Base-by-base conservation (phyloP, 1,140 invertebrate species). In the silkworm (Bombyx mori) region DNA sequence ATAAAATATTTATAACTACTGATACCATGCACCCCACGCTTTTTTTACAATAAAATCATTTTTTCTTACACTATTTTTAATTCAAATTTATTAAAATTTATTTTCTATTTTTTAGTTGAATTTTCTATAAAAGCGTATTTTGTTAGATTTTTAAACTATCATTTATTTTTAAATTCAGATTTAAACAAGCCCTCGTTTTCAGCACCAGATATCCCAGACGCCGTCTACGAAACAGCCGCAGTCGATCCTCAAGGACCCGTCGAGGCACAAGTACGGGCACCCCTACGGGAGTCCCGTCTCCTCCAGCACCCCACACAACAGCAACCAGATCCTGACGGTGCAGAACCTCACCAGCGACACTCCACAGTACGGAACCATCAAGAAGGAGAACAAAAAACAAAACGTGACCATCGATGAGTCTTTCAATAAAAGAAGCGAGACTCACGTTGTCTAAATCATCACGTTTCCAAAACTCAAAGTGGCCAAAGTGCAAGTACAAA, bases 161-260 rank as follows among this genome's bases (percentile, higher is more conserved):
- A n/a, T n/a, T n/a, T n/a, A n/a, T n/a, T 45, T 10, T 1, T 8
- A 45, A 45, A 18, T 12, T n/a, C 8, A 12, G 6, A 12, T 10
- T 49, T 7, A 49, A n/a, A n/a, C 7, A 49, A 52, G n/a, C 10
- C 42, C 51, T 71, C 70, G 75, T 65, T 77, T 78, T 0, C 75
- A 83, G 79, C 79, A 82, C 51, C 70, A 70, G 51, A 60, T 78
- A 55, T 71, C 73, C 42, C 77, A 75, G 52, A 76, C 82, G 6
- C 82, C 85, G 6, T 62, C 73, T 0, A 68, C 75, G 3, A 90
- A 90, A 61, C 89, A 90, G 58, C 90, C 90, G 0, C 90, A 90
- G 57, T 89, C 90, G n/a, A 91, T 91, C 44, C 78, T 91, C 4
- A 91, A 91, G 69, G 90, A 91, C 71, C 89, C 90, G 12, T 90